Evolutionary conservation across 2,888 invertebrate species (phyloP).

Genomic region (Mantis religiosa): DNA sequence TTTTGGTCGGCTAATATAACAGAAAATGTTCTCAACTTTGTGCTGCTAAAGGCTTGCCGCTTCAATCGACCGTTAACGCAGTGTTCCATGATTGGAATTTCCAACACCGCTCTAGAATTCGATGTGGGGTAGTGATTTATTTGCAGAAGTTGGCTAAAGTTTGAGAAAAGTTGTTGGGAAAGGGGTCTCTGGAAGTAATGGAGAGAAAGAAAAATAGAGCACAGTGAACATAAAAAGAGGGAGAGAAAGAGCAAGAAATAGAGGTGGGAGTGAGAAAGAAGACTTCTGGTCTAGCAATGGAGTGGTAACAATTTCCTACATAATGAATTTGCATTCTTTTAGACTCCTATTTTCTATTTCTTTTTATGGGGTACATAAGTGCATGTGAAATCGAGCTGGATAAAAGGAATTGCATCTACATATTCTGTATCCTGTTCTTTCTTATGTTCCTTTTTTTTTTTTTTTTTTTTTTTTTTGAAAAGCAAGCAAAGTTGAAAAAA

Average conservation of each 20-base stretch:
- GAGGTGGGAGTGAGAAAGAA: neutral
- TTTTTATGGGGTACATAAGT: no score
- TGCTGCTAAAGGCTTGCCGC: neutral
- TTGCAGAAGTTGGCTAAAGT: neutral
- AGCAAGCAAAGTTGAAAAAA: no score
- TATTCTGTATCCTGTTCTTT: no score
- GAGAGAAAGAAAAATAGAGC: neutral
- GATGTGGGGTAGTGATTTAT: neutral
- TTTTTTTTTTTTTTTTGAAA: no score
- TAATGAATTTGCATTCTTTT: no score
- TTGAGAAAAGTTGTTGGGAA: neutral
- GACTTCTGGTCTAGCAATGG: no score
- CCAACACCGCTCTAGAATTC: neutral
- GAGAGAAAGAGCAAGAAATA: neutral
- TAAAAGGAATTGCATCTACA: no score
- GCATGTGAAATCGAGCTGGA: no score
- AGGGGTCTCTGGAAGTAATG: neutral
- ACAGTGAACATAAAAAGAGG: neutral
- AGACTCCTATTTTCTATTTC: no score
- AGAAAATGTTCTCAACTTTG: neutral
- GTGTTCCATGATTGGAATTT: conserved; percentile 1
- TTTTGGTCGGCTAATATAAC: neutral
- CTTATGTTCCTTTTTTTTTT: no score
- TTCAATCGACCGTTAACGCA: neutral
- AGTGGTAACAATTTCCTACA: no score